These are phyloP conservation scores for Oenanthe melanoleuca DNA, from an alignment of 2,113 vertebrate genomes.

Conservation along the genomic window DNA sequence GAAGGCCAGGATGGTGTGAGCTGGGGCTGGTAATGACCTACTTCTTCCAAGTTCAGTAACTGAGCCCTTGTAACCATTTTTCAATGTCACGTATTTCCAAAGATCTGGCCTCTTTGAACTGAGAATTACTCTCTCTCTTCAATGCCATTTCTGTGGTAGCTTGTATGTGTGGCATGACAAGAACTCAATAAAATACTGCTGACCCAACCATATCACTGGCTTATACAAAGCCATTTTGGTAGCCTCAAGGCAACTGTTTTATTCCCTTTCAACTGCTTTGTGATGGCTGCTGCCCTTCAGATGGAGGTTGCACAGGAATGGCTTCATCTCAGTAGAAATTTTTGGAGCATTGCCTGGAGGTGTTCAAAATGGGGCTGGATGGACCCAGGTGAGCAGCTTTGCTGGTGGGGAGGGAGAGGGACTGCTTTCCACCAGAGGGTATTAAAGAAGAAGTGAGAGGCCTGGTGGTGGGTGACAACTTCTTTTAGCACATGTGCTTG, in stretches of 20 bases:
- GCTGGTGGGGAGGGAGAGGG: background rate
- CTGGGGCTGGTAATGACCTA: background rate
- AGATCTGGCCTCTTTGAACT: background rate
- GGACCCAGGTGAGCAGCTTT: background rate
- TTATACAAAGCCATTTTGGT: background rate
- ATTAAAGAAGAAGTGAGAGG: background rate
- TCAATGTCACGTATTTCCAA: background rate
- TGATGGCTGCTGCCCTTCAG: background rate
- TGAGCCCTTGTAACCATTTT: background rate
- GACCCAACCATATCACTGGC: too few species aligned
- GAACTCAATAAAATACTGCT: background rate
- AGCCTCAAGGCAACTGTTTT: background rate
- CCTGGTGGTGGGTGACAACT: conserved; percentile 13
- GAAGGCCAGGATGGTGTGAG: background rate
- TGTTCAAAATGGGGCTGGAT: background rate
- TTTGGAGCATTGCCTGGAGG: background rate
- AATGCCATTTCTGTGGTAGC: background rate
- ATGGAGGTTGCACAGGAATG: background rate
- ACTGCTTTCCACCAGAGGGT: background rate
- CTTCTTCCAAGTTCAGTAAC: background rate
- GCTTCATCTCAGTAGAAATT: background rate
- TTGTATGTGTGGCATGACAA: background rate
- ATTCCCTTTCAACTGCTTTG: background rate
- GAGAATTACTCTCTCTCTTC: background rate
- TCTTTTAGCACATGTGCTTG: conserved; percentile 28